Conservation (phyloP, 2,888 invertebrate species). For the Mythimna ferrago region DNA sequence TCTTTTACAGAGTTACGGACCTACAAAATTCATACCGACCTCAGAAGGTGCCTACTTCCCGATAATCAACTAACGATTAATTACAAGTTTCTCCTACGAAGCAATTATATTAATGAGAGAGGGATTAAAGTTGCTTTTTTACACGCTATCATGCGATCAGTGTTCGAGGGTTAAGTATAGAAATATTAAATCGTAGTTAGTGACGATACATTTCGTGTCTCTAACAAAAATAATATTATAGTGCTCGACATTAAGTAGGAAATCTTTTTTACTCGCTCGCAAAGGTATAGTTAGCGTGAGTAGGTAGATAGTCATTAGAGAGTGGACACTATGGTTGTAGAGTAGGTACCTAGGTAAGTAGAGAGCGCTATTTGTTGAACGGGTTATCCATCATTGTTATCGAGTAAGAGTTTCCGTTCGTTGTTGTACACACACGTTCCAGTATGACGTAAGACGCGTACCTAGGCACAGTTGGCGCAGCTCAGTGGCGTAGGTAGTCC, state of each 20-base stretch:
- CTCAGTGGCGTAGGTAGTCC: neutral
- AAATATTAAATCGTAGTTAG: constrained; percentile 53
- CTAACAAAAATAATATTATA: constrained; percentile 14
- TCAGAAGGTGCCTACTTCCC: constrained; percentile 6
- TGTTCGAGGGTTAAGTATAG: constrained; percentile 21
- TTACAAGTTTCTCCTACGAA: constrained; percentile 17
- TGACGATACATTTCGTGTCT: constrained; percentile 12
- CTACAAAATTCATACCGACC: too few relatives aligned
- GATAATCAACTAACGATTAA: constrained; percentile 34
- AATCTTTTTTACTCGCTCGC: neutral
- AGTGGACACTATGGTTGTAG: constrained; percentile 34
- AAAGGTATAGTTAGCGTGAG: constrained; percentile 4
- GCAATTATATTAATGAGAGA: constrained; percentile 37
- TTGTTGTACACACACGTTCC: constrained; percentile 7
- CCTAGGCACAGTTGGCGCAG: neutral
- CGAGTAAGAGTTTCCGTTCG: constrained; percentile 35
- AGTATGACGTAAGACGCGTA: constrained; percentile 8
- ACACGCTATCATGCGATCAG: constrained; percentile 56
- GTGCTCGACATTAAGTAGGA: constrained; percentile 13
- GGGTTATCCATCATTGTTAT: constrained; percentile 42
- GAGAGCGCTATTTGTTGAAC: constrained; percentile 26
- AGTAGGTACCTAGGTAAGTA: constrained; percentile 15
- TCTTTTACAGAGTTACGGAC: too few relatives aligned
- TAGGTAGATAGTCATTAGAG: constrained; percentile 12
- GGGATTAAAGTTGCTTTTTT: constrained; percentile 39